Conservation (phyloP, 2,113 vertebrate species). For the Colius striatus region DNA sequence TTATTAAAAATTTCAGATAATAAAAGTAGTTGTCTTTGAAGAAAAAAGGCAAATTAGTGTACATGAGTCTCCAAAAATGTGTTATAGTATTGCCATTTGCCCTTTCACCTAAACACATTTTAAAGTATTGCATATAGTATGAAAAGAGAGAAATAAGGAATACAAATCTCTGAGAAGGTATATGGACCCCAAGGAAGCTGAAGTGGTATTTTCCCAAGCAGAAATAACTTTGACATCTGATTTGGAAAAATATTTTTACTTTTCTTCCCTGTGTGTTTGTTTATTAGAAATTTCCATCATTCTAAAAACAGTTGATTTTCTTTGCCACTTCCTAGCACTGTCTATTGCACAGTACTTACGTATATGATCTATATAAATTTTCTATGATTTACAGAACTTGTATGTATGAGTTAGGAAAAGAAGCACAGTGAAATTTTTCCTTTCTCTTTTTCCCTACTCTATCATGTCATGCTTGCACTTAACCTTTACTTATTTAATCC, state of each 20-base stretch:
- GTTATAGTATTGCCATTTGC: neutral
- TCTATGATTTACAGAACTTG: neutral
- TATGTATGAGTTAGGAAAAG: neutral
- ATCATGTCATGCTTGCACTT: slow-evolving; percentile 14
- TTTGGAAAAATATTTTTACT: neutral
- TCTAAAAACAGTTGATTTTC: neutral
- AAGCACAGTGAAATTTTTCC: neutral
- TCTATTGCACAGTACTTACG: neutral
- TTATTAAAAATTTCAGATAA: neutral
- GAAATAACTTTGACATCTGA: neutral
- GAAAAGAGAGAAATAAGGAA: neutral
- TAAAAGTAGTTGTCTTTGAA: neutral
- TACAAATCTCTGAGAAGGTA: neutral
- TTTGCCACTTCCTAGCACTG: neutral
- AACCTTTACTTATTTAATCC: slow-evolving; percentile 58
- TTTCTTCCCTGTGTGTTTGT: neutral
- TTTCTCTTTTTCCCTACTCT: neutral
- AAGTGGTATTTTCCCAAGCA: neutral
- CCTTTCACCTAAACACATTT: neutral
- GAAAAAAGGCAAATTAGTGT: neutral
- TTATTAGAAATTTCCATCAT: neutral
- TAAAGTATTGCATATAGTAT: neutral
- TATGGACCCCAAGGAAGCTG: neutral
- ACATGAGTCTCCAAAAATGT: neutral
- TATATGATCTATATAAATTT: neutral